Evolutionary conservation across 2,113 vertebrate species (phyloP), one percentile per base, ranked within the genome.

Genomic region (Tachysurus fulvidraco): DNA sequence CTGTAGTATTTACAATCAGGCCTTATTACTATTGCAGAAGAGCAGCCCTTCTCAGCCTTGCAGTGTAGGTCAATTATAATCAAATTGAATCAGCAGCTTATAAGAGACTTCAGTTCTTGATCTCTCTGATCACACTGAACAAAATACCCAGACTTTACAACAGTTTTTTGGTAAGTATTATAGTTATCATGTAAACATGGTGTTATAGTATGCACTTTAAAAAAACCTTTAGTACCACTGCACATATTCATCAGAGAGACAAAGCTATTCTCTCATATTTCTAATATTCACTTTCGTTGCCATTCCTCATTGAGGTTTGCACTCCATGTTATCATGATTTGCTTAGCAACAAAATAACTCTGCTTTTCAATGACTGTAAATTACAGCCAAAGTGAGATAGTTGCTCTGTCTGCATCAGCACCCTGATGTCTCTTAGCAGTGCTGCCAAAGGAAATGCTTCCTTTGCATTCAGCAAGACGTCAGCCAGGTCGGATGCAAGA

Each of bases 81-180:
- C 91, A 90, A 91, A 91, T 91, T 55, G 92, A 94, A 93, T 91
- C 89, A 93, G 93, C 91, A 90, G 92, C 93, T 92, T 90, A 94
- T 90, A 90, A 90, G 92, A 93, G 88, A 93, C 93, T 93, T 94
- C 91, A 93, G 91, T 91, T 94, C 93, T 92, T 94, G 92, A 95
- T 92, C 92, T 91, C 83, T 91, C 90, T 93, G 92, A 91, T 91
- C 92, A 91, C 92, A 88, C 91, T 91, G 92, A 92, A 91, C 88
- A 89, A 88, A 93, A 89, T 25, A 60, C 93, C 67, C 59, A 57
- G 83, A 84, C 57, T 60, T 81, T 60, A 81, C 17, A 59, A 36
- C 74, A 17, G 17, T 21, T 12, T 28, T 77, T 7, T 59, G 17
- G 17, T 80, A 59, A 36, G 25, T 57, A 55, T 30, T 30, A 9